phyloP scores from a whole-genome alignment of 1,140 invertebrate species.

The Drosophila kepulauana region DNA sequence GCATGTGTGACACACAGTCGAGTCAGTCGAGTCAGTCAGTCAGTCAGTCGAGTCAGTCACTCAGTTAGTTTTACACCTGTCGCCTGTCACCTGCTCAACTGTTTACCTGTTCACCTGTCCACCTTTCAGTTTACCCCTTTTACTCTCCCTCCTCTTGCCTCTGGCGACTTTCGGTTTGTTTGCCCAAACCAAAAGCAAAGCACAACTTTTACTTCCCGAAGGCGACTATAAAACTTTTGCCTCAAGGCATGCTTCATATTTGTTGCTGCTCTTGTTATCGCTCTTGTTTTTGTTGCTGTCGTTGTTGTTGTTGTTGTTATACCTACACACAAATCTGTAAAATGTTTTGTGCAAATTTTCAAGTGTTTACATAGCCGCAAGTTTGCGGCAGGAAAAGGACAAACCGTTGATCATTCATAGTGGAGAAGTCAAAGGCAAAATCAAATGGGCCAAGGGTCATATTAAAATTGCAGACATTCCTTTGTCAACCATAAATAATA shows the following conservation, averaged over 20 bases:
- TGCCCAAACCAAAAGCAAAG: constrained; percentile 35
- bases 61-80: constrained; percentile 47
- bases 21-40: constrained; percentile 2
- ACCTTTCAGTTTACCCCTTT: neutral
- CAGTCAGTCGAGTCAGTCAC: constrained; percentile 3
- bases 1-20: constrained; percentile 26
- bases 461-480: constrained; percentile 34
- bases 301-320: constrained; percentile 38
- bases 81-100: constrained; percentile 26
- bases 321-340: constrained; percentile 57
- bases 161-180: constrained; percentile 48
- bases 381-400: constrained; percentile 22
- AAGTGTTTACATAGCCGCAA: constrained; percentile 52
- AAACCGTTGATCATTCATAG: constrained; percentile 16
- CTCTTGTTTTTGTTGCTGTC: constrained; percentile 32
- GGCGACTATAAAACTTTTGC: constrained; percentile 39
- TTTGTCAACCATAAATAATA: constrained; percentile 19
- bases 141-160: neutral
- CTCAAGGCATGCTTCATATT: constrained; percentile 21
- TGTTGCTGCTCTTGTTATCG: constrained; percentile 29
- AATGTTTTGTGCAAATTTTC: constrained; percentile 52
- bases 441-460: neutral
- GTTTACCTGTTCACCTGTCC: neutral
- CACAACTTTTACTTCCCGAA: constrained; percentile 59
- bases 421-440: neutral